Evolutionary conservation across 2,797 vertebrate species (phyloP).

Genomic region (Gymnoscopelus braueri): DNA sequence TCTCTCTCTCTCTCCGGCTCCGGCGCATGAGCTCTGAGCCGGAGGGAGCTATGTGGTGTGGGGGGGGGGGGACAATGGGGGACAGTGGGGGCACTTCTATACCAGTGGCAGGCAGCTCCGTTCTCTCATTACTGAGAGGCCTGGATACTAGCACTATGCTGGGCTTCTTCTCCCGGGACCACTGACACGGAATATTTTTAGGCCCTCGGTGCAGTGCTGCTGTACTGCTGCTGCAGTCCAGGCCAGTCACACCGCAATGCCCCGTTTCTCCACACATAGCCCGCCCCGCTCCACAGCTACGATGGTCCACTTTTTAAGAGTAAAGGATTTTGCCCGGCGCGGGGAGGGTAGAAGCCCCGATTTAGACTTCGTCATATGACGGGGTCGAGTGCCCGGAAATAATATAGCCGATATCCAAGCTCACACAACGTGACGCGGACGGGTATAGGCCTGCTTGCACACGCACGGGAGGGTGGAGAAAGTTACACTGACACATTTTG

Average conservation of each 20-base stretch:
- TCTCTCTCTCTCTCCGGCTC: constrained; percentile 31
- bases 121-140: constrained; percentile 84
- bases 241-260: constrained; percentile 74
- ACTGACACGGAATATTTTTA: constrained; percentile 83
- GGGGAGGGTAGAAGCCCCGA: no score
- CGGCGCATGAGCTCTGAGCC: constrained; percentile 72
- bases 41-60: constrained; percentile 70
- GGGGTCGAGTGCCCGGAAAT: no score
- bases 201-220: constrained; percentile 70
- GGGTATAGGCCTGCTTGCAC: no score
- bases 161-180: constrained; percentile 75
- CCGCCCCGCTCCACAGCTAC: constrained; percentile 47
- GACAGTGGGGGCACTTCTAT: constrained; percentile 35
- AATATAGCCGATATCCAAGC: no score
- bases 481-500: not conserved
- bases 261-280: constrained; percentile 50
- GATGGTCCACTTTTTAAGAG: constrained; percentile 52
- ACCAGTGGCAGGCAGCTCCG: constrained; percentile 74
- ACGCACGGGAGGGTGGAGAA: not conserved
- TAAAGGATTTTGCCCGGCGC: no score
- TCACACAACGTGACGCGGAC: no score
- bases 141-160: constrained; percentile 63
- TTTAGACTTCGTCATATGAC: no score
- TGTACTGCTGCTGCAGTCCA: constrained; percentile 45
- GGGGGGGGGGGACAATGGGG: constrained; percentile 7